Base-by-base conservation (phyloP, 2,888 invertebrate species). In the Monopis laevigella region DNA sequence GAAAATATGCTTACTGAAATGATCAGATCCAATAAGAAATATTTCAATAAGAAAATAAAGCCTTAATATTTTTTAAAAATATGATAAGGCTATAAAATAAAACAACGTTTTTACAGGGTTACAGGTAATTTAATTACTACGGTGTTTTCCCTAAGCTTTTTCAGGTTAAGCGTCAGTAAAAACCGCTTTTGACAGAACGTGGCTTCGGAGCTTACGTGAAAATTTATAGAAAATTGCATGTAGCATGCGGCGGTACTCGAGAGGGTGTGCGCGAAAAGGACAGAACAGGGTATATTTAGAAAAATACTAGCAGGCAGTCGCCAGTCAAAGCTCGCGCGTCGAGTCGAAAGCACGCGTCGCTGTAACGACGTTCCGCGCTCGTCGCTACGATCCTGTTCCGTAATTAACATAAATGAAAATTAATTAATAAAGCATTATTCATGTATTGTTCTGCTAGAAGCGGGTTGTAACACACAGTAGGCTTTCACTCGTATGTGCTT, bases 191-290 rank as follows among this genome's bases (percentile, higher is more conserved):
- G 77, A 75, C 75, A 74, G 73, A 40, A 28, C 62, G 58, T 55
- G 67, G 73, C 67, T 70, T 71, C 63, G 62, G 62, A 65, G 77
- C 72, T 77, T 72, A 70, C 62, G 69, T 65, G 75, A 75, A 74
- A 75, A 73, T 78, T 74, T 75, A 77, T 77, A 72, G 77, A 77
- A 77, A 77, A 77, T 74, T 75, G 75, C 73, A 77, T 67, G 68
- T 61, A 58, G 64, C 62, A 69, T 63, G 65, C 69, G 72, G 67
- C 69, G 70, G 68, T 72, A 64, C 58, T 60, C 36, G 21, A 53
- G 56, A 55, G 63, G 63, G 64, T 62, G 74, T 70, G 75, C 72
- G 74, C 63, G 62, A 65, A 66, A 53, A 59, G 66, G 63, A 39
- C 26, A 26, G 39, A 11, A 70, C 74, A 74, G 72, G 71, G 72